Conservation (phyloP, 2,113 vertebrate genomes). For the Melanostigma gelatinosum region DNA sequence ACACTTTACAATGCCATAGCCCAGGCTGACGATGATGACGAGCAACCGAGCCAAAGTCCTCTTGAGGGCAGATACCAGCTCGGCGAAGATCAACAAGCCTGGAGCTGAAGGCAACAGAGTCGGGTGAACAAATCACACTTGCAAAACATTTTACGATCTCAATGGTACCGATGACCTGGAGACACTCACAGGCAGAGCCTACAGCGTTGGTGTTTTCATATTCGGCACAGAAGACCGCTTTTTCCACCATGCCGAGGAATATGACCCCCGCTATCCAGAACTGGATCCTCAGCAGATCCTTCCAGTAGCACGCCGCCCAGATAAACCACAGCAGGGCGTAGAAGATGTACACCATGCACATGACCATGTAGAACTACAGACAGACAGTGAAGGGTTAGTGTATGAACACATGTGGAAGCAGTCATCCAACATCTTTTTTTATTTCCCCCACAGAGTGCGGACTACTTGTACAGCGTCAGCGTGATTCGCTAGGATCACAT, state of each 20-base stretch:
- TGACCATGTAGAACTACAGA: slow-evolving; percentile 90
- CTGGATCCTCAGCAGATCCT: slow-evolving; percentile 91
- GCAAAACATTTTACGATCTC: background rate
- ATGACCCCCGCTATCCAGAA: slow-evolving; percentile 94
- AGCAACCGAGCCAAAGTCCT: slow-evolving; percentile 90
- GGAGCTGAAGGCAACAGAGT: slow-evolving; percentile 74
- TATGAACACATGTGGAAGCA: slow-evolving; percentile 30
- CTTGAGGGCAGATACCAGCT: slow-evolving; percentile 88
- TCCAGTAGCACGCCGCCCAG: slow-evolving; percentile 92
- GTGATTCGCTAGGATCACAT: background rate
- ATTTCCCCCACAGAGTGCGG: background rate
- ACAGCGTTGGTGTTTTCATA: slow-evolving; percentile 89
- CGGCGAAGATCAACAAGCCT: slow-evolving; percentile 87
- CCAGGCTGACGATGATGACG: slow-evolving; percentile 91
- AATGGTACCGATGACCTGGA: background rate
- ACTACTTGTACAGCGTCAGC: background rate
- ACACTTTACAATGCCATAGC: slow-evolving; percentile 93
- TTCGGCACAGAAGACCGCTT: slow-evolving; percentile 90
- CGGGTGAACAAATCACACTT: background rate
- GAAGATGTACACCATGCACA: slow-evolving; percentile 89
- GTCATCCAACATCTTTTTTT: slow-evolving; percentile 17
- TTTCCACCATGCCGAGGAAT: slow-evolving; percentile 92
- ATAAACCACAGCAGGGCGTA: slow-evolving; percentile 89
- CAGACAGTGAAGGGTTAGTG: slow-evolving; percentile 19
- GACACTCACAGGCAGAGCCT: slow-evolving; percentile 86